Evolutionary conservation across 2,113 vertebrate genomes (phyloP).

Genomic region (Podocnemis expansa): DNA sequence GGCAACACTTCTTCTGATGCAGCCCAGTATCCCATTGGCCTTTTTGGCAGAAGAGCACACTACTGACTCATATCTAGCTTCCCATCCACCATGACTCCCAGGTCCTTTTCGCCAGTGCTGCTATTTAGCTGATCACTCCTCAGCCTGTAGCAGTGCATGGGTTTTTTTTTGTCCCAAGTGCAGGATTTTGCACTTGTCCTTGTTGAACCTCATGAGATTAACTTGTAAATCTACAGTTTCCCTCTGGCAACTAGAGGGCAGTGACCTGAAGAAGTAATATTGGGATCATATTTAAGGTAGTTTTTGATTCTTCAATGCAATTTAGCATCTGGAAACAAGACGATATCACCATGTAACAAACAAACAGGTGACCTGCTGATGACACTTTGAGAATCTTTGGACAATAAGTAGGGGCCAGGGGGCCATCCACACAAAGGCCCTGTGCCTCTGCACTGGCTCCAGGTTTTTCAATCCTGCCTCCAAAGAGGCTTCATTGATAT

Average conservation of each 20-base stretch:
- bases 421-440: neutral
- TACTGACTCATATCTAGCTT: too few relatives aligned
- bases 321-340: rapidly evolving
- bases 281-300: neutral
- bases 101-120: too few relatives aligned
- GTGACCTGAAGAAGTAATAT: neutral
- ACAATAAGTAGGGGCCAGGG: neutral
- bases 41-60: too few relatives aligned
- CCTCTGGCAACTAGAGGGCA: neutral
- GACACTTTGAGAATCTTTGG: neutral
- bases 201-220: too few relatives aligned
- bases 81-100: too few relatives aligned
- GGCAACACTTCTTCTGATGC: too few relatives aligned
- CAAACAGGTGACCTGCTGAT: neutral
- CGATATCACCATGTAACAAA: neutral
- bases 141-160: too few relatives aligned
- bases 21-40: too few relatives aligned
- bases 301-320: neutral
- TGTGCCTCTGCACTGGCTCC: neutral
- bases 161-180: too few relatives aligned
- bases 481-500: neutral
- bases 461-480: neutral
- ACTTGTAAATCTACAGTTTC: neutral
- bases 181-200: too few relatives aligned
- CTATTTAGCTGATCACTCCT: too few relatives aligned